A percentile compares a stretch with the other conserved stretches of the same genome.
Evolutionary conservation across 2,797 vertebrate species (phyloP).

Genomic region (Siniperca undulata): DNA sequence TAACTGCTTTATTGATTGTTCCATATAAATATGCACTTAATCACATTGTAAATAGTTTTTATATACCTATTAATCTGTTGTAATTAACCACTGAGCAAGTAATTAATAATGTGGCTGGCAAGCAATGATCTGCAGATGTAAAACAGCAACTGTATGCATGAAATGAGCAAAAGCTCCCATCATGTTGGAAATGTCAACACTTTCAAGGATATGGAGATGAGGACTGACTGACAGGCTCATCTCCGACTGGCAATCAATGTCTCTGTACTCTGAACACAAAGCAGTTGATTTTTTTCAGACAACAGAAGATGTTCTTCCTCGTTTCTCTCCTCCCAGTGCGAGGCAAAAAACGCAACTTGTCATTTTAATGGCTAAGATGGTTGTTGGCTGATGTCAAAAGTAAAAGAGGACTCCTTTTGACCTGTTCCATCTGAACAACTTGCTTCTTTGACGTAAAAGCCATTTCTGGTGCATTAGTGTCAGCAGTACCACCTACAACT

Average conservation of each 20-base stretch:
- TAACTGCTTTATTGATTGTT: slow-evolving; percentile 45
- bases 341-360: slow-evolving; percentile 25
- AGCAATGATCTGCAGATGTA: slow-evolving; percentile 33
- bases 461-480: slow-evolving; percentile 47
- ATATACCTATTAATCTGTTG: slow-evolving; percentile 45
- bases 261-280: slow-evolving; percentile 16
- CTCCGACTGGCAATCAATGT: slow-evolving; percentile 37
- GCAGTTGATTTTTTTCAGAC: slow-evolving; percentile 21
- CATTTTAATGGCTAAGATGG: slow-evolving; percentile 15
- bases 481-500: slow-evolving; percentile 23
- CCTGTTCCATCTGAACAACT: slow-evolving; percentile 29
- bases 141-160: slow-evolving; percentile 2
- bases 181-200: slow-evolving; percentile 39
- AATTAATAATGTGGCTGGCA: slow-evolving; percentile 34
- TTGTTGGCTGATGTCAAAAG: slow-evolving; percentile 17
- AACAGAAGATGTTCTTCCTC: slow-evolving; percentile 19
- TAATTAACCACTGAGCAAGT: slow-evolving; percentile 48
- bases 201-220: slow-evolving; percentile 43
- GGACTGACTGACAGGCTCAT: slow-evolving; percentile 44
- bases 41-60: slow-evolving; percentile 37
- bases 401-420: slow-evolving; percentile 27
- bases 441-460: slow-evolving; percentile 26
- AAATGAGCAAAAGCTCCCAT: slow-evolving; percentile 25
- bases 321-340: not conserved
- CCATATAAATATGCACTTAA: slow-evolving; percentile 40